Base-by-base conservation (phyloP, 2,113 vertebrate genomes). In the Heteronetta atricapilla region DNA sequence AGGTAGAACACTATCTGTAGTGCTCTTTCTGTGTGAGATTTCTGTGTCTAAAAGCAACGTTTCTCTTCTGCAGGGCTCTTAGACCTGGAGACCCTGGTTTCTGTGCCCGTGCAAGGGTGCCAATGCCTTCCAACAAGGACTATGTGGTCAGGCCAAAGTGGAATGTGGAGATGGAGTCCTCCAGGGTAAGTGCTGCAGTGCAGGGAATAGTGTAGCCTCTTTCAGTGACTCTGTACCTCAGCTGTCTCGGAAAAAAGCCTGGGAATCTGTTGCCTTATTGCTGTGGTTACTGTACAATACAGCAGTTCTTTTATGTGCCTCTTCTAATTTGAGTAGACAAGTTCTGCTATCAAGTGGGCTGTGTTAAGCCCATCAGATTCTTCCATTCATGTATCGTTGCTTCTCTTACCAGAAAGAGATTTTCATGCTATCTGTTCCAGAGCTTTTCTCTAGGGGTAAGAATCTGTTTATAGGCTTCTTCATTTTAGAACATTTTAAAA, bases 81-180 rank as follows among this genome's bases (percentile, higher is more conserved):
- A 95, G 99, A 36, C 99, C 99, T 0, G 99, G 99, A 40, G 99
- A 99, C 93, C 99, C 99, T 1, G 99, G 99, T 15, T 99, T 99
- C 97, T 99, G 99, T 93, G 99, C 99, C 83, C 97, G 99, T 22
- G 99, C 99, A 0, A 98, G 99, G 72, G 99, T 99, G 19, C 99
- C 99, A 0, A 99, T 99, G 99, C 99, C 99, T 19, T 99, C 99
- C 77, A 99, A 99, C 97, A 99, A 99, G 91, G 99, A 99, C 97
- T 99, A 99, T 2, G 99, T 99, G 5, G 99, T 99, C 22, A 98
- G 99, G 73, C 99, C 99, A 72, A 99, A 99, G 82, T 99, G 99
- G 99, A 99, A 99, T 11, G 98, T 99, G 59, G 99, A 99, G 90
- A 97, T 98, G 88, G 99, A 99, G 58, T 98, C 98, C 10, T 99